phyloP scores from a whole-genome alignment of 2,113 vertebrate species.

The Drymodes brunneopygia region DNA sequence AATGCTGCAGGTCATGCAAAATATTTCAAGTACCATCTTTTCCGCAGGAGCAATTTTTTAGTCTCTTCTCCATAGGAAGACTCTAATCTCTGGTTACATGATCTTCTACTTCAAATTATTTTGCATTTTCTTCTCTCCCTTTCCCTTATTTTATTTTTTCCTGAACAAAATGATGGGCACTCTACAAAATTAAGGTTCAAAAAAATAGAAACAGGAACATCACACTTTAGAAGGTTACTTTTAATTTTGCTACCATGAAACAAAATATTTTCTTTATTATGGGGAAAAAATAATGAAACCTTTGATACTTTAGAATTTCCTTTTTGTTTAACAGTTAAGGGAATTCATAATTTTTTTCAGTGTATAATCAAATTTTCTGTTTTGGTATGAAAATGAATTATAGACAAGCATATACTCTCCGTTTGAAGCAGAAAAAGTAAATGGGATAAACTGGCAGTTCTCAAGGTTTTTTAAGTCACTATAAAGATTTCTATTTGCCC shows the following conservation, averaged over 20 bases:
- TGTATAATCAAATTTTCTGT: not conserved
- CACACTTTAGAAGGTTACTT: not conserved
- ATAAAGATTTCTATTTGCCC: not conserved
- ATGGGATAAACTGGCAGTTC: not conserved
- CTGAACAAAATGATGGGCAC: not conserved
- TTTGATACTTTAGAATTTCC: not conserved
- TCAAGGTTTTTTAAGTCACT: not conserved
- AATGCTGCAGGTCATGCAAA: not conserved
- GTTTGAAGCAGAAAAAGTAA: not conserved
- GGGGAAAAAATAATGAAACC: not conserved
- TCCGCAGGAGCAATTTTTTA: not conserved
- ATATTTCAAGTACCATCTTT: not conserved
- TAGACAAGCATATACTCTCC: not conserved
- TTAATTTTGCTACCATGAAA: not conserved
- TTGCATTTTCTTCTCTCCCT: not conserved
- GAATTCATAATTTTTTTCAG: not conserved
- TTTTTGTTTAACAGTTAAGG: not conserved
- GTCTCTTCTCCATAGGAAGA: not conserved
- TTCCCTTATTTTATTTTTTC: not conserved
- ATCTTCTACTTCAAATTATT: not conserved
- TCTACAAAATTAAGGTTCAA: not conserved
- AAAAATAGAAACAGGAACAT: not conserved
- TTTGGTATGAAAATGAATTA: not conserved
- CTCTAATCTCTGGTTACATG: not conserved
- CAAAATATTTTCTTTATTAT: not conserved